A percentile compares a stretch with the other conserved stretches of the same genome.
Conservation (phyloP, 1,140 invertebrate species). For the Eueides isabella region DNA sequence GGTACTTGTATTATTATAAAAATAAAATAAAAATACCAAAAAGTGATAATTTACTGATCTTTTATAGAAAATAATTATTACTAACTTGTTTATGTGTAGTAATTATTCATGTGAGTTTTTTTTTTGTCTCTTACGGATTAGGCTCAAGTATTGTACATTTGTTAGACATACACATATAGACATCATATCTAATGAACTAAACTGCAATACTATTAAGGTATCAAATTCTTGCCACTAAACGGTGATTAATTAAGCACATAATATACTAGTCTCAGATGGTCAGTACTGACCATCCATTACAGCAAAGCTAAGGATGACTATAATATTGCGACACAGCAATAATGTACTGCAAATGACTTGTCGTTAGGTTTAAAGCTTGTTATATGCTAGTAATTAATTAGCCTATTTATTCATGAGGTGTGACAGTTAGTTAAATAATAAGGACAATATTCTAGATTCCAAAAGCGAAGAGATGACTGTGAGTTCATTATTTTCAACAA, state of each 20-base stretch:
- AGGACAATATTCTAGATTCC: not conserved
- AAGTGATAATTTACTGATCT: too few species aligned
- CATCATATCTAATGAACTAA: not conserved
- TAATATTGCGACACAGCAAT: slow-evolving; percentile 59
- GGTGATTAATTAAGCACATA: slow-evolving; percentile 54
- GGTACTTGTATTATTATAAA: too few species aligned
- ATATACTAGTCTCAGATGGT: slow-evolving; percentile 69
- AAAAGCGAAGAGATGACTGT: not conserved
- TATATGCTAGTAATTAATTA: slow-evolving; percentile 61
- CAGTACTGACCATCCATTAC: slow-evolving; percentile 65
- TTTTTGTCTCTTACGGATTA: too few species aligned
- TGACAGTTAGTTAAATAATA: not conserved
- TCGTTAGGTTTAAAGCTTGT: slow-evolving; percentile 61
- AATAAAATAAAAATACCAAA: too few species aligned
- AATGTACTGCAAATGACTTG: slow-evolving; percentile 74
- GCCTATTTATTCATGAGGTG: slow-evolving; percentile 43
- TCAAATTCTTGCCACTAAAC: slow-evolving; percentile 34
- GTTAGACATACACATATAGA: not conserved
- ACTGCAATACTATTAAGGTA: not conserved
- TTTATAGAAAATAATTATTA: too few species aligned
- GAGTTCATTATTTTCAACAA: too few species aligned
- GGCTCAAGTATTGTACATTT: too few species aligned
- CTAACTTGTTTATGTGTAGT: too few species aligned
- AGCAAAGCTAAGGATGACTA: slow-evolving; percentile 70
- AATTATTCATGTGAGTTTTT: too few species aligned